Conservation (phyloP, 2,797 vertebrate species). For the Myotis findleyi region DNA sequence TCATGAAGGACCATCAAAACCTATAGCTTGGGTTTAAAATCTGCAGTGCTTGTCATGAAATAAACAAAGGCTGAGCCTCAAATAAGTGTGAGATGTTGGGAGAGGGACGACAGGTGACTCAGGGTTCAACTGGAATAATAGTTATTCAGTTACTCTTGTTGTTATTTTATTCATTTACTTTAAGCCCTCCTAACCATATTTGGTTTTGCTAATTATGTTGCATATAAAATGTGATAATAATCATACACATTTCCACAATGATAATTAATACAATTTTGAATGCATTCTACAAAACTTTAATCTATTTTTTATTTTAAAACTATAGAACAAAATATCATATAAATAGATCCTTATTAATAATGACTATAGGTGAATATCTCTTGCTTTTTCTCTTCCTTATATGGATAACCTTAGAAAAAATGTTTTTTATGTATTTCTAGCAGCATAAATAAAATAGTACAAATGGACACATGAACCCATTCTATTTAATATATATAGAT, state of each 20-base stretch:
- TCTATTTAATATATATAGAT: neutral
- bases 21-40: constrained; percentile 6
- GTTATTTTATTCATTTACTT: constrained; percentile 18
- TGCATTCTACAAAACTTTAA: neutral
- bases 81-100: neutral
- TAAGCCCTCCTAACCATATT: neutral
- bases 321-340: neutral
- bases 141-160: neutral
- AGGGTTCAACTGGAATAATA: neutral
- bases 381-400: neutral
- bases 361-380: neutral
- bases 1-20: neutral
- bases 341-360: neutral
- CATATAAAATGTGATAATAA: neutral
- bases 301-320: constrained; percentile 15
- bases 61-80: neutral
- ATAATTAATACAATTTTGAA: neutral
- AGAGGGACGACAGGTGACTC: neutral
- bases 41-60: neutral
- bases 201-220: constrained; percentile 8
- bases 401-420: neutral
- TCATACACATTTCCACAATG: neutral
- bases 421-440: neutral
- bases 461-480: neutral
- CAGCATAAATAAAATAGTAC: neutral